These are phyloP conservation scores for Lithophane ornitopus DNA, from an alignment of 2,888 invertebrate species.

Conservation along the genomic window DNA sequence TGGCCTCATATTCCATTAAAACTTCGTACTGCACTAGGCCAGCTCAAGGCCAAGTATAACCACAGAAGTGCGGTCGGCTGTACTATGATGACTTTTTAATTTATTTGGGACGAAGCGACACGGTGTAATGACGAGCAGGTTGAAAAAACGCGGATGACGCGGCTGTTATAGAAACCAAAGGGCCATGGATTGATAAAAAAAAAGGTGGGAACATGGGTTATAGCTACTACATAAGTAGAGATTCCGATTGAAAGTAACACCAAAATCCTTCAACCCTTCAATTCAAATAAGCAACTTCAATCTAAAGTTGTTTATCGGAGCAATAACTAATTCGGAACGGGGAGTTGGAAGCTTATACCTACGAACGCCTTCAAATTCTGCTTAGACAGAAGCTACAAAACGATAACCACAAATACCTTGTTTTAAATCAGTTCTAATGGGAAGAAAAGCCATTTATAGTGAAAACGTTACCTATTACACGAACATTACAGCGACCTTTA, in stretches of 20 bases:
- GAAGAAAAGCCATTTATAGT: neutral
- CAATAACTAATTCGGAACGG: neutral
- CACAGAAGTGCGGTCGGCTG: neutral
- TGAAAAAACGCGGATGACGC: constrained; percentile 75
- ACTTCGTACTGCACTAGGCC: neutral
- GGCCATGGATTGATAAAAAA: constrained; percentile 44
- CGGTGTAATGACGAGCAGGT: constrained; percentile 74
- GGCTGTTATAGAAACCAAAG: constrained; percentile 63
- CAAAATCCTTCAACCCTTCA: neutral
- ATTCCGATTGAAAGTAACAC: constrained; percentile 18
- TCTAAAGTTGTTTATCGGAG: neutral
- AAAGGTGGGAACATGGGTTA: constrained; percentile 17
- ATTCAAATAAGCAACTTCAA: neutral
- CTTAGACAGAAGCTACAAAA: neutral
- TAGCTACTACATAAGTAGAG: constrained; percentile 13
- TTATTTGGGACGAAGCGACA: constrained; percentile 79
- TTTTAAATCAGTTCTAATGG: neutral
- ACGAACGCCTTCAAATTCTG: neutral
- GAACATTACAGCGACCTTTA: constrained; percentile 5
- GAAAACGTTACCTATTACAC: neutral
- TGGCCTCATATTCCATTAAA: neutral
- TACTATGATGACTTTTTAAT: constrained; percentile 84
- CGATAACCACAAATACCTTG: neutral
- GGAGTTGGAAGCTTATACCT: neutral
- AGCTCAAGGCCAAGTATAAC: neutral